Evolutionary conservation across 2,797 vertebrate species (phyloP).

Genomic region (Oceanodroma leucorhoa): DNA sequence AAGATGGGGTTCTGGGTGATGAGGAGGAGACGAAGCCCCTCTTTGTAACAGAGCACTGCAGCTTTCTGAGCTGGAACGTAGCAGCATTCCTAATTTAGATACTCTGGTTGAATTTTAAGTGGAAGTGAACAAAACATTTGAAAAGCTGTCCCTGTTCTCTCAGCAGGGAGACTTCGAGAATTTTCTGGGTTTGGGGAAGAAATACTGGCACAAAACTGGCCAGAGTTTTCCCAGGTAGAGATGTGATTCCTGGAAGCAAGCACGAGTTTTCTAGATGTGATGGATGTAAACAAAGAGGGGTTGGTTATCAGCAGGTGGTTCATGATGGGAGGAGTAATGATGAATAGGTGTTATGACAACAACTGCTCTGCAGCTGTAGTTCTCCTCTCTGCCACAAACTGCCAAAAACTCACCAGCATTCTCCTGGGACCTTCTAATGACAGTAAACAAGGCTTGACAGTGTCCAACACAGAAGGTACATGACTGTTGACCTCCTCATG

Average conservation of each 20-base stretch:
- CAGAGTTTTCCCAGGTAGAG: conserved; percentile 45
- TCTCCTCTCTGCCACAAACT: conserved; percentile 31
- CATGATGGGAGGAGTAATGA: conserved; percentile 56
- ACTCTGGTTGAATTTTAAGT: conserved; percentile 70
- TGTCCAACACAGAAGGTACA: conserved; percentile 35
- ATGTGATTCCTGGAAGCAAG: not conserved
- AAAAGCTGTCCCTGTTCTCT: conserved; percentile 67
- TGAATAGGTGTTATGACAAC: conserved; percentile 67
- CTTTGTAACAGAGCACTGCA: conserved; percentile 56
- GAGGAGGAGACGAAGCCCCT: conserved; percentile 21
- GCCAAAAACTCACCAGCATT: conserved; percentile 53
- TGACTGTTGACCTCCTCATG: conserved; percentile 37
- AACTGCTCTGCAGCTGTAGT: conserved; percentile 65
- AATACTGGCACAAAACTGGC: not conserved
- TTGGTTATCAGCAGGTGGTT: conserved; percentile 47
- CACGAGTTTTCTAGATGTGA: not conserved
- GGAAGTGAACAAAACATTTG: conserved; percentile 70
- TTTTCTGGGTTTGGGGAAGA: conserved; percentile 40
- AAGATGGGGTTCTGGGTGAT: not conserved
- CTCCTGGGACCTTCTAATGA: conserved; percentile 45
- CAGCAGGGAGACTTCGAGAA: conserved; percentile 59
- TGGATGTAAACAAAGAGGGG: conserved; percentile 48
- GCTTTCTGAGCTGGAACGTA: conserved; percentile 62
- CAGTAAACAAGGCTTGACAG: conserved; percentile 44
- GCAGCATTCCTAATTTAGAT: conserved; percentile 69